Conservation (phyloP, 2,888 invertebrate species). For the Orthonychiurus folsomi region DNA sequence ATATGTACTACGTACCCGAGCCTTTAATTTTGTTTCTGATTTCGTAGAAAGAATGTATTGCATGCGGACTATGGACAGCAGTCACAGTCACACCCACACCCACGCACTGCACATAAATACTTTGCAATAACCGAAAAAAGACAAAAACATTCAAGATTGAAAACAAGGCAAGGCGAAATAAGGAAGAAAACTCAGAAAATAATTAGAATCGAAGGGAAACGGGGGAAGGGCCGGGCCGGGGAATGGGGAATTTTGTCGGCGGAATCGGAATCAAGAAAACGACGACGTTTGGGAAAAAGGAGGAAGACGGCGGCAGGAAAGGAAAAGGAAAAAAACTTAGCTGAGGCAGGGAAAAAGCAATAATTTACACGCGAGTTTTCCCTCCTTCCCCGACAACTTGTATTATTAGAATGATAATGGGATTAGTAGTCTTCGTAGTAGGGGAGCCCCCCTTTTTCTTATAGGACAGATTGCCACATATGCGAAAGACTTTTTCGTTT, state of each 20-base stretch:
- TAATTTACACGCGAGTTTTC: slow-evolving; percentile 13
- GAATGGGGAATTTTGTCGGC: slow-evolving; percentile 7
- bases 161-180: slow-evolving; percentile 14
- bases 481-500: no score
- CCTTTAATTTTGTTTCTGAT: no score
- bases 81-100: neutral
- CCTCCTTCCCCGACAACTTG: slow-evolving; percentile 3
- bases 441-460: neutral
- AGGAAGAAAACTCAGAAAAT: slow-evolving; percentile 20
- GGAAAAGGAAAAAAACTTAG: slow-evolving; percentile 4
- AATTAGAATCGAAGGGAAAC: slow-evolving; percentile 28
- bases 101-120: neutral
- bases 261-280: neutral
- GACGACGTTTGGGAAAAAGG: neutral
- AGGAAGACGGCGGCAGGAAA: slow-evolving; percentile 1
- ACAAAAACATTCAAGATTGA: no score
- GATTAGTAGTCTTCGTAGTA: no score
- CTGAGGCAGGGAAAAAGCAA: slow-evolving; percentile 11
- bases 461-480: neutral
- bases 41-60: no score
- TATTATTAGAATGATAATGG: slow-evolving; percentile 1
- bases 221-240: slow-evolving; percentile 10
- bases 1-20: no score
- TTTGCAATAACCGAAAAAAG: slow-evolving; percentile 6
- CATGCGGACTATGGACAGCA: no score